A percentile compares a stretch with the other conserved stretches of the same genome.
Evolutionary conservation across 2,113 vertebrate species (phyloP).

Genomic region (Dolichotis patagonum): DNA sequence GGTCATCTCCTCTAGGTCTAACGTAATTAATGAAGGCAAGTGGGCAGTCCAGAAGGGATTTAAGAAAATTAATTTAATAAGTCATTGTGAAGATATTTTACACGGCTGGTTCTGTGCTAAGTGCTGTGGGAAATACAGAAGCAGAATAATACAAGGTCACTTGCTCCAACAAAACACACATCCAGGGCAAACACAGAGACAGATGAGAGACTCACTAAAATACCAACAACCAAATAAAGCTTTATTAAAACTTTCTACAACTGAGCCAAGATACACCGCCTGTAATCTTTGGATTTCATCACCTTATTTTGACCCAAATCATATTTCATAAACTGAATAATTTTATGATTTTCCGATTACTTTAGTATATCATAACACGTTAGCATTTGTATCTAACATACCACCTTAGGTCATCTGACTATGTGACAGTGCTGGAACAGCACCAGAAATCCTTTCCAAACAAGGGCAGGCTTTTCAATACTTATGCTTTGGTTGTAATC

Average conservation of each 20-base stretch:
- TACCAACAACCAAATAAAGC: slow-evolving; percentile 46
- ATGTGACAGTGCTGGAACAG: not conserved
- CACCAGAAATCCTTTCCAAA: not conserved
- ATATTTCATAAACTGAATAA: not conserved
- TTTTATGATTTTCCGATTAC: not conserved
- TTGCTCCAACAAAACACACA: slow-evolving; percentile 59
- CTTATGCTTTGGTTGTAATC: not conserved
- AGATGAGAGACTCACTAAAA: slow-evolving; percentile 61
- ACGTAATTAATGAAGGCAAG: slow-evolving; percentile 78
- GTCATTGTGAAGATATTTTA: slow-evolving; percentile 70
- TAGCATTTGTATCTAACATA: not conserved
- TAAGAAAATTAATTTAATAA: slow-evolving; percentile 80
- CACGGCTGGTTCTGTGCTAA: slow-evolving; percentile 62
- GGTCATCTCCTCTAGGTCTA: slow-evolving; percentile 73
- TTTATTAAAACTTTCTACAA: slow-evolving; percentile 22
- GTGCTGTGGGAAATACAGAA: slow-evolving; percentile 63
- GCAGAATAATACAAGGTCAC: slow-evolving; percentile 63
- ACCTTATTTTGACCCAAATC: not conserved
- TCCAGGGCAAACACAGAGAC: slow-evolving; percentile 55
- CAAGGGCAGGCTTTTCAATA: not conserved
- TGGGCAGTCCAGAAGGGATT: slow-evolving; percentile 76
- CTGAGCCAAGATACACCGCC: not conserved
- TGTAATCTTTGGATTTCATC: not conserved
- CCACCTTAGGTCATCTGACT: not conserved
- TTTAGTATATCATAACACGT: not conserved